phyloP scores from a whole-genome alignment of 2,113 vertebrate genomes.

The Pollachius pollachius region DNA sequence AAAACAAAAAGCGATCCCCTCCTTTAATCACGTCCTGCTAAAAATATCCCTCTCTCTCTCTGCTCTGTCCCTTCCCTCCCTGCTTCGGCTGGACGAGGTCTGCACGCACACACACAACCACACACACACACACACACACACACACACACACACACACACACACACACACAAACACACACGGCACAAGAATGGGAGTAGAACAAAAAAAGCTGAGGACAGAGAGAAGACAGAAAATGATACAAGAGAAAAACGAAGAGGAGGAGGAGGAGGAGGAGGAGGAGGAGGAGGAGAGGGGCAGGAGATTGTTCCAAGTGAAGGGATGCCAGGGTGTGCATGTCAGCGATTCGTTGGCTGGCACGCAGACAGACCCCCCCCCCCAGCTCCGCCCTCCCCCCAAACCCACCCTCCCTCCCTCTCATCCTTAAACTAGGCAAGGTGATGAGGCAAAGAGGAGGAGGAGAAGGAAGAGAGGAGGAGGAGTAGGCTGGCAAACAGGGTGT shows the following conservation, averaged over 20 bases:
- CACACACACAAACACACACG: constrained; percentile 10
- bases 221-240: constrained; percentile 5
- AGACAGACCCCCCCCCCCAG: constrained; percentile 14
- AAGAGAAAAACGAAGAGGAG: not conserved
- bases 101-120: constrained; percentile 19
- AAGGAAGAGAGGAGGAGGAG: constrained; percentile 13
- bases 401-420: not conserved
- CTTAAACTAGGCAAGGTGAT: constrained; percentile 27
- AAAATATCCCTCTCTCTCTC: constrained; percentile 41
- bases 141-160: constrained; percentile 2
- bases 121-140: not conserved
- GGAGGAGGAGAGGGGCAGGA: not conserved
- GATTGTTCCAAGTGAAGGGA: constrained; percentile 46
- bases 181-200: constrained; percentile 7
- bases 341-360: constrained; percentile 41
- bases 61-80: constrained; percentile 9
- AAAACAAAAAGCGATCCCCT: constrained; percentile 7
- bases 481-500: not conserved
- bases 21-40: constrained; percentile 42
- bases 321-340: constrained; percentile 53
- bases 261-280: too few relatives aligned
- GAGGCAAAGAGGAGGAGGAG: constrained; percentile 29
- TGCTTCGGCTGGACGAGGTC: constrained; percentile 28
- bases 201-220: constrained; percentile 3
- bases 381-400: constrained; percentile 1